Base-by-base conservation (phyloP, 2,797 vertebrate genomes). In the Nyctibius grandis region DNA sequence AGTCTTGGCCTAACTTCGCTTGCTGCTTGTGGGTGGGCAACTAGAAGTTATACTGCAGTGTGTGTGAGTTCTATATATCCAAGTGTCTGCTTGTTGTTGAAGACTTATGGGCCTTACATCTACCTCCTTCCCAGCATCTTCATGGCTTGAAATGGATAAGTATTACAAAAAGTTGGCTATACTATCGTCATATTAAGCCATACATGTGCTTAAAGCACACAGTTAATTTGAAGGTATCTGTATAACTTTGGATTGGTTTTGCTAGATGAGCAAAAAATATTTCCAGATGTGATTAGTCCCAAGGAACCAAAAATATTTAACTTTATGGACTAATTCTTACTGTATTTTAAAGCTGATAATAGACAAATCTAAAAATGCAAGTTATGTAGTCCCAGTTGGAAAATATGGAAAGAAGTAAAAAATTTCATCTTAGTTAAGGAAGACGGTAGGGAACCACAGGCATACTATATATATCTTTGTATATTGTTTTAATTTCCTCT, bases 161-260 rank as follows among this genome's bases (percentile, higher is more conserved):
- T 79, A 57, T 82, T 91, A 20, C 63, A 95, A 94, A 72, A 91
- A 18, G 23, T 91, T 89, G 38, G 38, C 70, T 91, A 5, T 93
- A 10, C 77, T 51, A 50, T 96, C 76, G 44, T 96, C 75, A 57
- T 75, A 78, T 34, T 47, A 77, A 87, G 22, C 85, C 65, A 91
- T 38, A 79, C 67, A 74, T 85, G 21, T 91, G 76, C 88, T 54
- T 92, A 82, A 88, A 94, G 47, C 76, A 53, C 70, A 48, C 34
- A 82, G 48, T 78, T 96, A 78, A 87, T 92, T 93, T 95, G 78
- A 82, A 95, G 28, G 9, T 88, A 34, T 89, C 56, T 59, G 93
- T 82, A 28, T 91, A 92, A 94, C 44, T 94, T 96, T 63, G 88
- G 26, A 54, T 94, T 92, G 84, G 25, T 96, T 95, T 90, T 97